Evolutionary conservation across 1,140 invertebrate species (phyloP).

Genomic region (Uloborus diversus): DNA sequence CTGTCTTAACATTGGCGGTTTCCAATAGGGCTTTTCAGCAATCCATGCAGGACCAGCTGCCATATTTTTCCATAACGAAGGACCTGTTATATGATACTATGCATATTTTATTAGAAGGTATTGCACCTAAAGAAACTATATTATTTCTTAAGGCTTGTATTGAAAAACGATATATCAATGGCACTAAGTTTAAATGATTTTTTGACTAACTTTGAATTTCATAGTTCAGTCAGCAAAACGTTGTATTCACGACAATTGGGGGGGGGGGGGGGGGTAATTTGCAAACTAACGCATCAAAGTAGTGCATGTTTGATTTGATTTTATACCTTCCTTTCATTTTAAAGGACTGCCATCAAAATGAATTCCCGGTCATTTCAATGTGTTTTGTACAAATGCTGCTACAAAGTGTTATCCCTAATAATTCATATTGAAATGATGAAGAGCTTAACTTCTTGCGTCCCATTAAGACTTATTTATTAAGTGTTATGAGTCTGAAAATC

Average conservation of each 20-base stretch:
- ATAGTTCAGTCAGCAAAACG: not conserved
- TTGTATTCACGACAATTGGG: constrained; percentile 2
- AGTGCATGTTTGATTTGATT: constrained; percentile 13
- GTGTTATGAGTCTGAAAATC: not conserved
- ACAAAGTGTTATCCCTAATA: not conserved
- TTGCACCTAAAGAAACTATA: constrained; percentile 7
- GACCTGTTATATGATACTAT: not conserved
- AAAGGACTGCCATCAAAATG: not conserved
- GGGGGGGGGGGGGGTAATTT: not conserved
- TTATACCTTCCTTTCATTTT: constrained; percentile 1
- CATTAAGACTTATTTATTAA: constrained; percentile 1
- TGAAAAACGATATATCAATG: not conserved
- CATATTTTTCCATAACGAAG: not conserved
- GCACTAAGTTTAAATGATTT: not conserved
- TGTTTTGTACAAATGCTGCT: not conserved
- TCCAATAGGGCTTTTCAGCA: not conserved
- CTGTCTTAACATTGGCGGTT: constrained; percentile 14
- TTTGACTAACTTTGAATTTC: not conserved
- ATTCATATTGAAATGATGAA: constrained; percentile 1
- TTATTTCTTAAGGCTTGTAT: not conserved
- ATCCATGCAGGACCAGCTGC: not conserved
- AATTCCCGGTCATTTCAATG: not conserved
- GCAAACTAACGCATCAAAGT: not conserved
- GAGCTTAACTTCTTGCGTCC: not conserved
- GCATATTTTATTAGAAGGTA: constrained; percentile 10